Evolutionary conservation across 2,888 invertebrate species (phyloP).

Genomic region (Drosophila bunnanda): DNA sequence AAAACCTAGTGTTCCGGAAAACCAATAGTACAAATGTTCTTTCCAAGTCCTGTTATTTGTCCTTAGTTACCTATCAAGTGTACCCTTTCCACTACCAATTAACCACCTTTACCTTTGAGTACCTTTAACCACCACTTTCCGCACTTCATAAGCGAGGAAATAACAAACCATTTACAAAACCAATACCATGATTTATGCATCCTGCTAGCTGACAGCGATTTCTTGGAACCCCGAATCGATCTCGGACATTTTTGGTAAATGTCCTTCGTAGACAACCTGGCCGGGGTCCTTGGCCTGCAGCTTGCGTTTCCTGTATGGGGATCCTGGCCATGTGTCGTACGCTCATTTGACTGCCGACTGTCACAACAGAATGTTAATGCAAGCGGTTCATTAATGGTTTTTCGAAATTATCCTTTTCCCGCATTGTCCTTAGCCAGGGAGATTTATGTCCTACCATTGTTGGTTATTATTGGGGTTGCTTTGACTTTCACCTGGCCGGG

Average conservation of each 20-base stretch:
- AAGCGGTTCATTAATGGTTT: slow-evolving; percentile 72
- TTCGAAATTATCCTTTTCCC: slow-evolving; percentile 77
- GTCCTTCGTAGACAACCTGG: slow-evolving; percentile 40
- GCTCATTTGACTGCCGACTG: slow-evolving; percentile 75
- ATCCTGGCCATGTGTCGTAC: slow-evolving; percentile 32
- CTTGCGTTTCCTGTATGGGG: slow-evolving; percentile 64
- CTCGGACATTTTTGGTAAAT: slow-evolving; percentile 49
- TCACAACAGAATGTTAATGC: slow-evolving; percentile 75
- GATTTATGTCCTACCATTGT: slow-evolving; percentile 59
- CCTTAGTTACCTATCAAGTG: background rate
- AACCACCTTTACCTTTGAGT: slow-evolving; percentile 7
- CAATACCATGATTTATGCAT: slow-evolving; percentile 28
- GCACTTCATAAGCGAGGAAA: slow-evolving; percentile 16
- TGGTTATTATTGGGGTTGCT: slow-evolving; percentile 40
- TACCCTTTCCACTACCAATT: background rate
- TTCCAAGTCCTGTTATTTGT: background rate
- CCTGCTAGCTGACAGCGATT: slow-evolving; percentile 27
- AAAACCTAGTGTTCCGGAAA: background rate
- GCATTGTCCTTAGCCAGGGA: slow-evolving; percentile 58
- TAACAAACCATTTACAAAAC: slow-evolving; percentile 18
- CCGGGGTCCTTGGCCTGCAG: slow-evolving; percentile 58
- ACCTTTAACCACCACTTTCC: slow-evolving; percentile 24
- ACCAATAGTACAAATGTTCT: background rate
- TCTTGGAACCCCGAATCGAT: slow-evolving; percentile 32
- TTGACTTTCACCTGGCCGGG: slow-evolving; percentile 43